Evolutionary conservation across 2,113 vertebrate genomes (phyloP).

Genomic region (Tyto alba): DNA sequence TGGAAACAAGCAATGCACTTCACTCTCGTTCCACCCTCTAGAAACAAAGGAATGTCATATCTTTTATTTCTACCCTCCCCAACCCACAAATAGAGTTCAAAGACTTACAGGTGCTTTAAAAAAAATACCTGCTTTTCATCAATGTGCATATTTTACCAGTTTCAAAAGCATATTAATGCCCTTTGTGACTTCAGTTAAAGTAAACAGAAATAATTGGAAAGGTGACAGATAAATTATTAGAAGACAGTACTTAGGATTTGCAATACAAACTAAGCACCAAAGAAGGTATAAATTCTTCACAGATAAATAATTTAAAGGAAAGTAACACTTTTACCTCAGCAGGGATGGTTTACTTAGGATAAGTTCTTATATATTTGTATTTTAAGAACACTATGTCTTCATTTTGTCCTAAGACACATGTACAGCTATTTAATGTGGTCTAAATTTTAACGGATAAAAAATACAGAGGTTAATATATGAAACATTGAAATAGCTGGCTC

Average conservation of each 20-base stretch:
- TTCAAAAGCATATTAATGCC: conserved; percentile 58
- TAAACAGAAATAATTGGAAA: conserved; percentile 58
- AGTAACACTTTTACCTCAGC: background rate
- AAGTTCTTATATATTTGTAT: background rate
- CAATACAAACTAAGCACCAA: conserved; percentile 13
- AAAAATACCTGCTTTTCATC: conserved; percentile 27
- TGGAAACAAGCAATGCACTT: background rate
- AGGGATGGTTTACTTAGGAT: background rate
- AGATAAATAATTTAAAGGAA: conserved; percentile 43
- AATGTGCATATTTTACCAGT: conserved; percentile 26
- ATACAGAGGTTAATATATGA: background rate
- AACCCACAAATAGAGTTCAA: background rate
- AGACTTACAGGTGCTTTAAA: conserved; percentile 30
- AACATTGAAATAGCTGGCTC: background rate
- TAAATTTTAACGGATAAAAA: background rate
- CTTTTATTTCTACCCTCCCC: background rate
- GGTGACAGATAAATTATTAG: conserved; percentile 43
- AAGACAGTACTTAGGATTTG: conserved; percentile 30
- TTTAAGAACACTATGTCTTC: background rate
- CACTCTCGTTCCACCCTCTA: background rate
- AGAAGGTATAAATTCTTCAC: background rate
- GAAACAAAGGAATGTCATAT: background rate
- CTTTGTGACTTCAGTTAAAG: conserved; percentile 41
- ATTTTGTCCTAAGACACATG: background rate
- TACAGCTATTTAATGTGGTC: background rate